Percentiles rank a stretch among this genome's conserved stretches.
Evolutionary conservation across 2,113 vertebrate species (phyloP).

Genomic region (Anoura caudifer): DNA sequence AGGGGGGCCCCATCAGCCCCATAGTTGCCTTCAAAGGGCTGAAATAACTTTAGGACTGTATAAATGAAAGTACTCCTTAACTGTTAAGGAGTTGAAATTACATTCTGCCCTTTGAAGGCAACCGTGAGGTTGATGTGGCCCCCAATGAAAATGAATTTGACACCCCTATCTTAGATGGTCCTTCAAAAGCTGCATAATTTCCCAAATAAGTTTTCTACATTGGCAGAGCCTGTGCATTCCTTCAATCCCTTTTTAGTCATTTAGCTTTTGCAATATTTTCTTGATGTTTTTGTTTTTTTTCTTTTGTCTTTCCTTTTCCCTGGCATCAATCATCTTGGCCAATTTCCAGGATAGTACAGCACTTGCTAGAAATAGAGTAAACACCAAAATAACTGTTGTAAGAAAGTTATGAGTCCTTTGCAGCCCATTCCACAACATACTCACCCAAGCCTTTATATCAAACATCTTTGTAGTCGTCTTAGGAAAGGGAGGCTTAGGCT

Average conservation of each 20-base stretch:
- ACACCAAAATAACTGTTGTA: constrained; percentile 92
- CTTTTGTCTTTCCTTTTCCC: constrained; percentile 91
- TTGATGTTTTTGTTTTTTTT: constrained; percentile 96
- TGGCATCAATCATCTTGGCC: constrained; percentile 97
- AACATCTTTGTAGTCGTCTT: constrained; percentile 83
- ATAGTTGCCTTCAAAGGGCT: too few relatives aligned
- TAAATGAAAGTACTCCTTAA: too few relatives aligned
- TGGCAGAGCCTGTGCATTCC: neutral
- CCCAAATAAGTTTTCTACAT: constrained; percentile 24
- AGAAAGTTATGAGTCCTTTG: constrained; percentile 97
- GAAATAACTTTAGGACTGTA: too few relatives aligned
- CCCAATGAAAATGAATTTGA: too few relatives aligned
- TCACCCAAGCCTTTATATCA: constrained; percentile 92
- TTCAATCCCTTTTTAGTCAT: constrained; percentile 93
- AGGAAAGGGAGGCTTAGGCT: neutral
- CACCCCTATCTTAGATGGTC: neutral
- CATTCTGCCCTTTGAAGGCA: too few relatives aligned
- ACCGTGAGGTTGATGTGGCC: too few relatives aligned
- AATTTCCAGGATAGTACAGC: constrained; percentile 95
- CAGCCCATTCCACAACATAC: constrained; percentile 96
- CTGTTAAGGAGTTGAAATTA: too few relatives aligned
- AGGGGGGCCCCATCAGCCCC: too few relatives aligned
- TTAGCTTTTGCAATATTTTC: constrained; percentile 98
- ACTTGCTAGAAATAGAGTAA: constrained; percentile 93
- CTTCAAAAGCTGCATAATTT: constrained; percentile 51